Base-by-base conservation (phyloP, 2,888 invertebrate genomes). In the Ashinkailepas kermadecensis region DNA sequence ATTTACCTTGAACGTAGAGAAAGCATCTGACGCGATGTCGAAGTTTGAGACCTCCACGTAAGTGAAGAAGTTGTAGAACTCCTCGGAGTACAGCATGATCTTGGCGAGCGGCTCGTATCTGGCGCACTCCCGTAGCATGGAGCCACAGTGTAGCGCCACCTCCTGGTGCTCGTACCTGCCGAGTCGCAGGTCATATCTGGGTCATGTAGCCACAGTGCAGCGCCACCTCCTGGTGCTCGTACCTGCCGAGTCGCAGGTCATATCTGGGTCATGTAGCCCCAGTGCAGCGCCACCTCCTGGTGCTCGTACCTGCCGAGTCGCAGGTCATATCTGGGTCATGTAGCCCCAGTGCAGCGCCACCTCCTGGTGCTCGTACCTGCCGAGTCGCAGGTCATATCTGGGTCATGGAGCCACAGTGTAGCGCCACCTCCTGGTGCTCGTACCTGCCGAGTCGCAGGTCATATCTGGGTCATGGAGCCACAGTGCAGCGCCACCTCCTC, bases 11-110 rank as follows among this genome's bases (percentile, higher is more conserved):
- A 99, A 99, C 85, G 99, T 99, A 88, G 99, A 97, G 91, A 99
- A 99, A 89, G 99, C 99, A 93, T 99, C 99, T 85, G 99, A 99
- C 88, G 99, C 99, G 88, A 99, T 99, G 91, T 99, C 99, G 91
- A 99, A 99, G 85, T 99, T 99, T 85, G 99, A 98, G 86, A 99
- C 96, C 91, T 99, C 99, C 86, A 99, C 99, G 89, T 99, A 99
- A 89, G 94, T 93, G 90, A 99, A 99, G 91, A 99, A 99, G 90
- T 98, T 96, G 89, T 97, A 99, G 91, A 99, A 99, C 89, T 97
- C 96, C 86, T 97, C 96, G 83, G 97, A 96, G 89, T 96, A 93
- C 86, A 99, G 91, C 93, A 99, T 96, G 85, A 99, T 97, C 90
- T 98, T 98, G 84, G 99, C 98, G 88, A 99, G 90, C 83, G 97